A percentile compares a stretch with the other conserved stretches of the same genome.
Evolutionary conservation across 2,888 invertebrate species (phyloP).

Genomic region (Deilephila elpenor): DNA sequence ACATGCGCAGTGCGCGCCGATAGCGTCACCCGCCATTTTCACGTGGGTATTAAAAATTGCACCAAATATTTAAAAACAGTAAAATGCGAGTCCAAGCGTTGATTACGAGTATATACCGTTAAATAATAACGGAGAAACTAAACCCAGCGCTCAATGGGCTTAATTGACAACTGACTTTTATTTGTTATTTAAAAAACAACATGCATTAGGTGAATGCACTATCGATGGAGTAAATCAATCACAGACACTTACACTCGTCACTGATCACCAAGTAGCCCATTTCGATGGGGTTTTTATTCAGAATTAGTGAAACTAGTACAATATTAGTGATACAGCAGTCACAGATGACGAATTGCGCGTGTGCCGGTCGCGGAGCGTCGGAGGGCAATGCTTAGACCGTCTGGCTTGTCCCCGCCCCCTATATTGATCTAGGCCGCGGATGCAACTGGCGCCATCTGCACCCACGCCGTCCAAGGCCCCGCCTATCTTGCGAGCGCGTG

Average conservation of each 20-base stretch:
- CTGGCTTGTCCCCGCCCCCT: background rate
- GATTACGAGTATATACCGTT: too few relatives aligned
- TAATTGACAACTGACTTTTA: background rate
- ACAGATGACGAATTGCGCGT: background rate
- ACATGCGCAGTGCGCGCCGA: background rate
- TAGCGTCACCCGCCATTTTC: background rate
- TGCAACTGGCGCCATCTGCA: background rate
- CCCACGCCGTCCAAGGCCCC: background rate
- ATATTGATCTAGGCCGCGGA: background rate
- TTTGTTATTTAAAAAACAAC: background rate
- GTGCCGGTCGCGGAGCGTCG: background rate
- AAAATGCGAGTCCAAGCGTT: too few relatives aligned
- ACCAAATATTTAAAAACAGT: too few relatives aligned
- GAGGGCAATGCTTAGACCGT: background rate
- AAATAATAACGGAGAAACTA: too few relatives aligned
- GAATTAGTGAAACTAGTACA: background rate
- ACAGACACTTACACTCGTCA: background rate
- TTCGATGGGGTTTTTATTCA: background rate
- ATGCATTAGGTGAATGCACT: background rate
- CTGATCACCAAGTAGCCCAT: slow-evolving; percentile 3
- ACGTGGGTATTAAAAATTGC: background rate
- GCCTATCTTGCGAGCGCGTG: background rate
- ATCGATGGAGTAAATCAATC: background rate
- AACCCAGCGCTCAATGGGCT: background rate
- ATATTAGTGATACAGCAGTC: background rate